These are phyloP conservation scores for Zygothrica quintamaculata DNA, from an alignment of 2,888 invertebrate genomes.

Conservation along the genomic window DNA sequence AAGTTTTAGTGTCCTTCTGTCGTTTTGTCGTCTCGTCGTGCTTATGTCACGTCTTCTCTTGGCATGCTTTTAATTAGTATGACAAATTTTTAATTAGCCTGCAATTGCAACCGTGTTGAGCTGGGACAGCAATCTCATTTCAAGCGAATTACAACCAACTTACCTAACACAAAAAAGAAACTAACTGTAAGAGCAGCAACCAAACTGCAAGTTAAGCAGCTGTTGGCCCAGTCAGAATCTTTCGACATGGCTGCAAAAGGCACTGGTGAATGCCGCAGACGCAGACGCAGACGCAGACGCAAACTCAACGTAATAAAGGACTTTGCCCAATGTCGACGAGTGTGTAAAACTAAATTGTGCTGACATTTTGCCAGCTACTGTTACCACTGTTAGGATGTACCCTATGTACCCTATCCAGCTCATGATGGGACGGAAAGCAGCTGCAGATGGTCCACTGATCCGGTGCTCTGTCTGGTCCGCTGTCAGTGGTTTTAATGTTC, in stretches of 20 bases:
- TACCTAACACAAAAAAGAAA: conserved; percentile 27
- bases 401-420: too few species aligned
- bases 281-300: conserved; percentile 41
- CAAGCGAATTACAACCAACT: conserved; percentile 62
- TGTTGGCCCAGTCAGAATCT: conserved; percentile 49
- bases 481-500: conserved; percentile 73
- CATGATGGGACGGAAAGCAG: conserved; percentile 29
- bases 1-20: conserved; percentile 35
- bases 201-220: conserved; percentile 67
- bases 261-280: conserved; percentile 18
- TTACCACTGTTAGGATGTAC: too few species aligned
- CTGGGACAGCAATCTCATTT: conserved; percentile 69
- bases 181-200: conserved; percentile 23
- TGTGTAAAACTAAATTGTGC: conserved; percentile 73
- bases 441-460: conserved; percentile 55
- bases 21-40: conserved; percentile 21
- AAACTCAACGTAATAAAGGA: conserved; percentile 65
- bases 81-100: conserved; percentile 78
- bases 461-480: conserved; percentile 37
- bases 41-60: conserved; percentile 36
- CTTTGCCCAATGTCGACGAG: conserved; percentile 74
- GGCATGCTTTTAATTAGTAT: conserved; percentile 76
- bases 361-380: conserved; percentile 64
- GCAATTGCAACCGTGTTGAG: conserved; percentile 64
- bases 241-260: too few species aligned